Conservation (phyloP, 2,113 vertebrate species). For the Cepphus grylle region DNA sequence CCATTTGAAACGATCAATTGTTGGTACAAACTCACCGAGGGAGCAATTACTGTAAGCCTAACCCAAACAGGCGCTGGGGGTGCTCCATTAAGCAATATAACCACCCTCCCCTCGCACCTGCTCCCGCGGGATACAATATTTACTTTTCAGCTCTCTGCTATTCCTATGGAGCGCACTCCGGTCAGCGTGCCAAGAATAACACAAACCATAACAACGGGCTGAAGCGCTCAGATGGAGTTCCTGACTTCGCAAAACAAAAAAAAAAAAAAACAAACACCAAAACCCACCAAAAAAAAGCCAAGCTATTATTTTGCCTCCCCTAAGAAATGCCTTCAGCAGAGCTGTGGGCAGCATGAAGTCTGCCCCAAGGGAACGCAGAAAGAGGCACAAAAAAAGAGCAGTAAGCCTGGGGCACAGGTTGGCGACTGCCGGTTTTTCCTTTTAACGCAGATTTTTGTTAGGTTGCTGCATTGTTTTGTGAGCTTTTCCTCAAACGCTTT, state of each 20-base stretch:
- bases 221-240: not conserved
- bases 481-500: not conserved
- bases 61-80: slow-evolving; percentile 54
- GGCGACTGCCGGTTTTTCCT: not conserved
- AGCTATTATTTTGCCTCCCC: slow-evolving; percentile 12
- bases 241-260: not conserved
- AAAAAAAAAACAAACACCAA: not conserved
- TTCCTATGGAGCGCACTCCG: not conserved
- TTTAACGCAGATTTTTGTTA: not conserved
- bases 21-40: slow-evolving; percentile 61
- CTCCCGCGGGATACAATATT: slow-evolving; percentile 52
- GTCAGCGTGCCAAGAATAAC: slow-evolving; percentile 38
- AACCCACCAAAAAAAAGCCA: not conserved
- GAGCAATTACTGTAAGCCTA: slow-evolving; percentile 55
- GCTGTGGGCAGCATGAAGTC: not conserved
- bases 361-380: not conserved
- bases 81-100: slow-evolving; percentile 36
- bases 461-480: not conserved
- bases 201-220: slow-evolving; percentile 1
- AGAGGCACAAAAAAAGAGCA: not conserved
- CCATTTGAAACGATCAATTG: slow-evolving; percentile 39
- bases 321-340: not conserved
- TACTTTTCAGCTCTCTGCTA: slow-evolving; percentile 42
- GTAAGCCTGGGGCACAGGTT: not conserved
- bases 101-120: not conserved